Percentiles rank a stretch among this genome's conserved stretches.
These are phyloP conservation scores for Blera fallax DNA, from an alignment of 2,888 invertebrate genomes.

Conservation along the genomic window DNA sequence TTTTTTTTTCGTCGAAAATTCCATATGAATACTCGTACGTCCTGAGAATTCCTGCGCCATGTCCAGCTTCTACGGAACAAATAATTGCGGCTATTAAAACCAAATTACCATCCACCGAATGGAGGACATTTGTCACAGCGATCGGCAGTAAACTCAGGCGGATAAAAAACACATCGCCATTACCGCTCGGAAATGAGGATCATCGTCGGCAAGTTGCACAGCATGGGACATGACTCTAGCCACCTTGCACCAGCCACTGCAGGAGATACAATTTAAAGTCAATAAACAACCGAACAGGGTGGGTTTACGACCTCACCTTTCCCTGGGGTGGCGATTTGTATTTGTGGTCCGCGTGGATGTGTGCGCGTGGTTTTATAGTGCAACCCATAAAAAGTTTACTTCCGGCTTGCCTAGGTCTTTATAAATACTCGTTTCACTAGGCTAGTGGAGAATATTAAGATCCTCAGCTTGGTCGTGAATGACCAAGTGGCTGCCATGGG, in stretches of 20 bases:
- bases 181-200: conserved; percentile 54
- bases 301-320: conserved; percentile 44
- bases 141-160: conserved; percentile 41
- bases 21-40: conserved; percentile 22
- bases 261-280: conserved; percentile 39
- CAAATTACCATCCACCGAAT: conserved; percentile 47
- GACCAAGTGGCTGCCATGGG: no score
- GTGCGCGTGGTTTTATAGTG: conserved; percentile 22
- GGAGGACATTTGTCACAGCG: conserved; percentile 36
- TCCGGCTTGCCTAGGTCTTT: conserved; percentile 56
- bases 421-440: no score
- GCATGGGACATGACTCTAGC: neutral
- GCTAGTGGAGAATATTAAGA: no score
- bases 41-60: neutral
- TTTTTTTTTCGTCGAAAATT: conserved; percentile 35
- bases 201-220: conserved; percentile 12
- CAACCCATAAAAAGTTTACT: conserved; percentile 52
- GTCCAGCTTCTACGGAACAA: neutral
- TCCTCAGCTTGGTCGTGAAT: no score
- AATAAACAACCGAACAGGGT: conserved; percentile 44
- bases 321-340: conserved; percentile 15
- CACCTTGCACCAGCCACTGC: neutral
- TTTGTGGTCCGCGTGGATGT: neutral
- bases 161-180: conserved; percentile 30
- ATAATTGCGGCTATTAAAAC: conserved; percentile 56